Evolutionary conservation across 2,113 vertebrate species (phyloP), one percentile per base, ranked within the genome.

Genomic region (Anhinga rufa): DNA sequence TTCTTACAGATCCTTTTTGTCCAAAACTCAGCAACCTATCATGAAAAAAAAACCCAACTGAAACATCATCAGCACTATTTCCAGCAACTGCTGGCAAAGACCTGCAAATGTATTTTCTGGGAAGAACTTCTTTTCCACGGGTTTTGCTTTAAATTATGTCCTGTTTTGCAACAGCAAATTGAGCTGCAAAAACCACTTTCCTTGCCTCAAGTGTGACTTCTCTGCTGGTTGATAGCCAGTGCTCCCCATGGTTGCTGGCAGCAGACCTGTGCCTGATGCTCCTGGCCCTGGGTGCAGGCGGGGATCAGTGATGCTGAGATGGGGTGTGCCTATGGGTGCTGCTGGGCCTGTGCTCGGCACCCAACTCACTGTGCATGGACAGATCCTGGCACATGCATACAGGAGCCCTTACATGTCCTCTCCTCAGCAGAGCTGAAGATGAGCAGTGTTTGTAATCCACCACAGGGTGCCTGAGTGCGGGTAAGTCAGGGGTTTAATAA

Each of bases 241-340:
- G 34, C 4, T 49, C 28, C 17, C 40, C 0, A 0, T 5, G 14
- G 34, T 17, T 4, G 1, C 48, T 3, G 2, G 34, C 1, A 5
- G 52, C 69, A 48, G 42, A 6, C 3, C 28, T 65, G 25, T 34
- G 57, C 19, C 38, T 49, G 32, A 6, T 38, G 42, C 7, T 82
- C 13, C 12, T 11, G 19, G 16, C 13, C 17, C 68, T 51, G 24
- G 14, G 31, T 36, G 24, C 32, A 14, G 28, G 18, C 1, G 6
- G 36, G 38, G 57, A 24, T 26, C 28, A 5, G 46, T 20, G 62
- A 13, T n/a, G 64, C 46, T 60, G 57, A 24, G 11, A 4, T 13
- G n/a, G 58, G 40, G 3, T 42, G 52, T 44, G n/a, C 15, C 44
- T 28, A 2, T 17, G 10, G 32, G 31, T 14, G 14, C 66, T 61